Percentiles rank a stretch among this genome's conserved stretches.
phyloP scores from a whole-genome alignment of 2,888 invertebrate species.

The Erebia palarica region DNA sequence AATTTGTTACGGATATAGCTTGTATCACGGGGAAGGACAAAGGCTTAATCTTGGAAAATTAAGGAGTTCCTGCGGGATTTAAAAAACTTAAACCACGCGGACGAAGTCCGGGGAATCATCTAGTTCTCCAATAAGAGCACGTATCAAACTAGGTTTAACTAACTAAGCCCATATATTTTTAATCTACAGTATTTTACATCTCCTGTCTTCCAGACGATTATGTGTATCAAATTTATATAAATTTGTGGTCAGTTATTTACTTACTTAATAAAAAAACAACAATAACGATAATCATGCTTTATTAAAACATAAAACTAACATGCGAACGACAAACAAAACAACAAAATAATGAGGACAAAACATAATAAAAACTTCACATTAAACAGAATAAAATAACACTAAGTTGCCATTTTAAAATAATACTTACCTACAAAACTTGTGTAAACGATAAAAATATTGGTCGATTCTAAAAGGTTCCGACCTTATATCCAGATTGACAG shows the following conservation, averaged over 20 bases:
- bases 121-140: no score
- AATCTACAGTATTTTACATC: not conserved
- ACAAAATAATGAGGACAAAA: not conserved
- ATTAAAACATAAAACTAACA: slow-evolving; percentile 16
- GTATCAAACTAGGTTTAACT: no score
- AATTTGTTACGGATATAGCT: no score
- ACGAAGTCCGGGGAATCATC: no score
- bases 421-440: slow-evolving; percentile 11
- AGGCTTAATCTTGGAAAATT: no score
- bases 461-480: not conserved
- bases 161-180: no score
- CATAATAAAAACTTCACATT: slow-evolving; percentile 5
- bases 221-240: not conserved
- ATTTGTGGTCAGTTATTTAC: no score
- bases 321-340: slow-evolving; percentile 14
- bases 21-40: no score
- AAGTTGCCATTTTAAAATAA: not conserved
- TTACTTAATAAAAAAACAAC: not conserved
- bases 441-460: slow-evolving; percentile 3
- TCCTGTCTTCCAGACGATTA: not conserved
- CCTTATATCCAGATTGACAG: not conserved
- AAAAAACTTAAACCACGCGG: no score
- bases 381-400: not conserved
- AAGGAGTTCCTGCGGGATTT: no score
- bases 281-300: slow-evolving; percentile 3